Conservation (phyloP, 2,113 vertebrate species). For the Carlito syrichta region DNA sequence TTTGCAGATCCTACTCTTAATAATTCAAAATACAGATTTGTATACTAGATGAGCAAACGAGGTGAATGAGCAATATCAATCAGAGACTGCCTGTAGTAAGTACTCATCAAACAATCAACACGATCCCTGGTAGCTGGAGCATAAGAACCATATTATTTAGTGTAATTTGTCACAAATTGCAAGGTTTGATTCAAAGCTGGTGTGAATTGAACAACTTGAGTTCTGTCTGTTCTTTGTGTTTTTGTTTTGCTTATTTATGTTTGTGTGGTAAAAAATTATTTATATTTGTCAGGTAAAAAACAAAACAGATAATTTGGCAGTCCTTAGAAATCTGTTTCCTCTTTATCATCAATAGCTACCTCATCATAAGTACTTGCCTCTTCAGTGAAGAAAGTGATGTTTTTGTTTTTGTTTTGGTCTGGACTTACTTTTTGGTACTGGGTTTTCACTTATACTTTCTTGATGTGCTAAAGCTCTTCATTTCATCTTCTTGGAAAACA, state of each 20-base stretch:
- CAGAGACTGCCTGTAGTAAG: background rate
- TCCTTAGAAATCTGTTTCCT: background rate
- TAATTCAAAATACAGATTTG: no score
- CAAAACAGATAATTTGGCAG: background rate
- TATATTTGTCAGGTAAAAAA: background rate
- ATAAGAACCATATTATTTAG: background rate
- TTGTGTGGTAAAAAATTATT: background rate
- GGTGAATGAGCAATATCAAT: background rate
- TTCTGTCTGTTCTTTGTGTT: background rate
- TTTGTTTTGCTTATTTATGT: background rate
- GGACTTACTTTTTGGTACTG: background rate
- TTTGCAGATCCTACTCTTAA: no score
- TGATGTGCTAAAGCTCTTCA: background rate
- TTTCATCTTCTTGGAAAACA: background rate
- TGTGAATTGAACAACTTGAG: background rate
- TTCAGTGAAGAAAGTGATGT: background rate
- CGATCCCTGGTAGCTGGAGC: background rate
- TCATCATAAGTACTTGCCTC: background rate
- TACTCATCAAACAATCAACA: background rate
- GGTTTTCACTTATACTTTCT: background rate
- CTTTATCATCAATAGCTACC: background rate
- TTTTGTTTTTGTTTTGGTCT: background rate
- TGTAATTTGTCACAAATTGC: background rate
- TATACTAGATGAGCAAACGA: background rate
- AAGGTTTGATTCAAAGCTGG: background rate